Base-by-base conservation (phyloP, 2,888 invertebrate species). In the Aromia moschata region DNA sequence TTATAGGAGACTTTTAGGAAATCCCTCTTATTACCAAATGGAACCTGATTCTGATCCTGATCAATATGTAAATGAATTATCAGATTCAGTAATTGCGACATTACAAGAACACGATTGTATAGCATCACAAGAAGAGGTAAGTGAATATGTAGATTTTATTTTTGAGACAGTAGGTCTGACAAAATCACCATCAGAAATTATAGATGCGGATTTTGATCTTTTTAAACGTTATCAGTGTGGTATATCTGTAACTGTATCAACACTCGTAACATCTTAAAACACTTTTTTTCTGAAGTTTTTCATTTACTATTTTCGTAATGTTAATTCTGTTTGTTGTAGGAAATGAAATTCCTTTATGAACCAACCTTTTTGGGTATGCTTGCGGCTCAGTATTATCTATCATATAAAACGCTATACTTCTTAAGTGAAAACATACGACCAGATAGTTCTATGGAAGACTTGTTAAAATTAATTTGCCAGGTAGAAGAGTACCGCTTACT, bases 351-450 rank as follows among this genome's bases (percentile, higher is more conserved):
- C 85, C 52, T 84, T 81, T 71, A 77, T 85, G 80, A 74, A 81
- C 74, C 80, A 83, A 93, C 94, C 0, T 91, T 95, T 72, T 88
- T 94, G 83, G 99, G 98, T 0, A 87, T 93, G 56, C 94, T 99
- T 58, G 90, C 97, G 0, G 98, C 98, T 0, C 98, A 92, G 80
- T 99, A 99, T 83, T 99, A 99, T 80, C 83, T 99, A 17, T 93
- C 94, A 0, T 92, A 98, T 81, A 88, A 89, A 71, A 98, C 97
- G 0, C 91, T 98, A 85, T 85, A 89, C 40, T 90, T 93, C 80
- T 94, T 99, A 77, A 83, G 87, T 40, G 85, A 89, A 30, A 82
- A 85, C 20, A 79, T 99, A 41, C 81, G 82, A n/a, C 79, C 84
- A 0, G 85, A 87, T 61, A 84, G 89, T 73, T 83, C 84, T 16